Evolutionary conservation across 2,113 vertebrate species (phyloP).

Genomic region (Colinus virginianus): DNA sequence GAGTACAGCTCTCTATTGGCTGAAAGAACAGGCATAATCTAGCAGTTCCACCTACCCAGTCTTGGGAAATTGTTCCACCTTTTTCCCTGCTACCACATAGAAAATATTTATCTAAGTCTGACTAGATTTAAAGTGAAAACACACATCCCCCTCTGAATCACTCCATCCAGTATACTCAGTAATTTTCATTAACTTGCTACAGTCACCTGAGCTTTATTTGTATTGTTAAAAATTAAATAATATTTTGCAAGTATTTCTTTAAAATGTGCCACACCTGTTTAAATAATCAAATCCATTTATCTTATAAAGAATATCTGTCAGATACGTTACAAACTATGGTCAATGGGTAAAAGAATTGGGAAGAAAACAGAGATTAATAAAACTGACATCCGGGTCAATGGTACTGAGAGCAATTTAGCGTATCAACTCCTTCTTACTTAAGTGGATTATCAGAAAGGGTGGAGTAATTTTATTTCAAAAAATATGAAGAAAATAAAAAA

Average conservation of each 20-base stretch:
- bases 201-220: conserved; percentile 14
- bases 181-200: neutral
- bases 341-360: neutral
- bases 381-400: neutral
- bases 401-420: neutral
- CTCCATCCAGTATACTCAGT: neutral
- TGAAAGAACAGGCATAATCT: neutral
- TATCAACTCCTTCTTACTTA: neutral
- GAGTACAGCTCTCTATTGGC: neutral
- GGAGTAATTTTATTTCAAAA: neutral
- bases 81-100: neutral
- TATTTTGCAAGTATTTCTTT: neutral
- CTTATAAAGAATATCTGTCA: neutral
- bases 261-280: neutral
- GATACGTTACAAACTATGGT: neutral
- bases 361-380: conserved; percentile 8
- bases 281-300: conserved; percentile 1
- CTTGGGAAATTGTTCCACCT: neutral
- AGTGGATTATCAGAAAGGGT: neutral
- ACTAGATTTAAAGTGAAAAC: neutral
- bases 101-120: neutral
- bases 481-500: neutral
- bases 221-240: conserved; percentile 7
- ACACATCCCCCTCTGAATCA: neutral
- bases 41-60: neutral